Base-by-base conservation (phyloP, 1,140 invertebrate species). In the Lucilia cuprina region DNA sequence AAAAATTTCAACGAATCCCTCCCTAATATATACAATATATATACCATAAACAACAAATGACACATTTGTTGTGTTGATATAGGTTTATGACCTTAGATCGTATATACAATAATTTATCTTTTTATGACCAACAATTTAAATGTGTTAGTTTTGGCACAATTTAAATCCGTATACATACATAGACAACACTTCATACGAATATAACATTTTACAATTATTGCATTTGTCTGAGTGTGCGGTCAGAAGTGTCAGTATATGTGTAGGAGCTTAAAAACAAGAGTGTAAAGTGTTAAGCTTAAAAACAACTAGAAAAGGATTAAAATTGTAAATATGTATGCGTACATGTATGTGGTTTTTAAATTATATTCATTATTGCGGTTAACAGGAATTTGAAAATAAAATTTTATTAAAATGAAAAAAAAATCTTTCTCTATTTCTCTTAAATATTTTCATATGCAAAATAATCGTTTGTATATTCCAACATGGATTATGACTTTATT, bases 11-110 rank as follows among this genome's bases (percentile, higher is more conserved):
- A 10, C 2, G 7, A 41, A 41, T 2, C 5, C 41, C 41, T 0
- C 41, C 10, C 41, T 41, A 41, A 41, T 41, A 41, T 41, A 41
- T 1, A 30, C 25, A 41, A 41, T 0, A 41, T 70, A 3, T 19
- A 21, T 70, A 70, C 65, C 65, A 70, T 70, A 70, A 70, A 70
- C 65, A 70, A 21, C 21, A 70, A 19, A 70, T 70, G 65, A 70
- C 65, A 70, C 55, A 70, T 70, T 70, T 70, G 21, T n/a, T 70
- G 65, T 70, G 65, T 70, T 70, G 65, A 70, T 70, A n/a, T 70
- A 70, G 65, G 65, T 70, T 70, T 70, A 70, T 70, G 65, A 70
- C 65, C 65, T 70, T 70, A 21, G 65, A 10, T 70, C 65, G 65
- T 21, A 21, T 70, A 70, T 21, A 70, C 65, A 70, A 70, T 70